A percentile compares a stretch with the other conserved stretches of the same genome.
Evolutionary conservation across 2,797 vertebrate species (phyloP).

Genomic region (Antennarius maculatus): DNA sequence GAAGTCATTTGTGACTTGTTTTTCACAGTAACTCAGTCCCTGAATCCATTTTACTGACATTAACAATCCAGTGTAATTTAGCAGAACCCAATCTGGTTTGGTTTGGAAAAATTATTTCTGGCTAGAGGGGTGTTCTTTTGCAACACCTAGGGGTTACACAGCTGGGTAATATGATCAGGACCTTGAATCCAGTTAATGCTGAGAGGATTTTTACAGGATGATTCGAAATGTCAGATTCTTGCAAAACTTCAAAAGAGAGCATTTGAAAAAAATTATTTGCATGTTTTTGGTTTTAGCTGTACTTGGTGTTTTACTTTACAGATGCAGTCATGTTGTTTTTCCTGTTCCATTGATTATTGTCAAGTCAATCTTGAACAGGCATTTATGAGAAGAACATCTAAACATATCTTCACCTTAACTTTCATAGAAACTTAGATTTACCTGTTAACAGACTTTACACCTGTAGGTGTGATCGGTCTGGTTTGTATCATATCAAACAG

Average conservation of each 20-base stretch:
- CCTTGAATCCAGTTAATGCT: constrained; percentile 50
- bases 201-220: constrained; percentile 39
- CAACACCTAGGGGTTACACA: constrained; percentile 76
- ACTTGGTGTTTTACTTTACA: too few species aligned
- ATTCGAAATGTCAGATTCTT: constrained; percentile 52
- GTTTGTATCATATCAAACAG: background rate
- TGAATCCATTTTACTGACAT: constrained; percentile 61
- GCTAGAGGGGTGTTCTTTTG: constrained; percentile 66
- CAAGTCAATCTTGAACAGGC: too few species aligned
- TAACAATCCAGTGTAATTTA: constrained; percentile 47
- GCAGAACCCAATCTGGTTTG: constrained; percentile 50
- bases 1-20: constrained; percentile 57
- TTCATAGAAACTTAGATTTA: too few species aligned
- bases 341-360: too few species aligned
- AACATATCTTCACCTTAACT: too few species aligned
- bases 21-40: constrained; percentile 39
- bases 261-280: background rate
- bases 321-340: too few species aligned
- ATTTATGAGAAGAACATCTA: too few species aligned
- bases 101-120: constrained; percentile 73
- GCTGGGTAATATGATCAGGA: constrained; percentile 63
- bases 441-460: too few species aligned
- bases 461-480: too few species aligned
- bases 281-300: too few species aligned
- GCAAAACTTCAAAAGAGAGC: constrained; percentile 40